Base-by-base conservation (phyloP, 1,140 invertebrate species). In the Odontomachus brunneus region DNA sequence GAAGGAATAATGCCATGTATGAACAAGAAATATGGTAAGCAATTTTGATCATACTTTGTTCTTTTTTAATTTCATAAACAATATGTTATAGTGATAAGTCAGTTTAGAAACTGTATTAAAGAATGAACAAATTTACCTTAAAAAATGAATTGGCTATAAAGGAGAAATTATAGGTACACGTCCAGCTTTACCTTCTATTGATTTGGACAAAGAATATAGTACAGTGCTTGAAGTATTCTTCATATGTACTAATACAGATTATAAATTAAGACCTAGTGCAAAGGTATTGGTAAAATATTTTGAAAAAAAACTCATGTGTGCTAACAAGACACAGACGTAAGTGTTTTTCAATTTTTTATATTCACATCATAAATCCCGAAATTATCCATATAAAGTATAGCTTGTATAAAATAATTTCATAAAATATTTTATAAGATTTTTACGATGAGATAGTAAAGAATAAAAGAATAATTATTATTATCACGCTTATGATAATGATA, bases 181-280 rank as follows among this genome's bases (percentile, higher is more conserved):
- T 0, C 97, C 97, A 62, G 91, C 94, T 2, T 88, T 97, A 49
- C 97, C 97, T 0, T 95, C 95, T n/a, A 94, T 96, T 84, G 94
- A 96, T 48, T 93, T 96, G 3, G 94, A 94, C 63, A 88, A 94
- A 44, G 94, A 95, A 53, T 98, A 97, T 91, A 94, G 95, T 49
- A 92, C 93, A 24, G 94, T 97, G 1, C 93, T 97, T 7, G 95
- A 96, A 81, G 84, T 97, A 74, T 97, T 97, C 93, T 95, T 95
- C 90, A 94, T 95, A 74, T 97, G 97, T 90, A 98, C 97, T 1
- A 95, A 96, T 89, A 91, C 93, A 44, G 92, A 95, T 82, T 95
- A 95, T 26, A 92, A 93, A 59, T 93, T 94, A 82, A 92, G 97
- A 60, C 97, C 97, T 0, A 93, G 94, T 51, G 96, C 97, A 19